Percentiles rank a stretch among this genome's conserved stretches.
These are phyloP conservation scores for Diprion similis DNA, from an alignment of 1,140 invertebrate genomes.

Conservation along the genomic window DNA sequence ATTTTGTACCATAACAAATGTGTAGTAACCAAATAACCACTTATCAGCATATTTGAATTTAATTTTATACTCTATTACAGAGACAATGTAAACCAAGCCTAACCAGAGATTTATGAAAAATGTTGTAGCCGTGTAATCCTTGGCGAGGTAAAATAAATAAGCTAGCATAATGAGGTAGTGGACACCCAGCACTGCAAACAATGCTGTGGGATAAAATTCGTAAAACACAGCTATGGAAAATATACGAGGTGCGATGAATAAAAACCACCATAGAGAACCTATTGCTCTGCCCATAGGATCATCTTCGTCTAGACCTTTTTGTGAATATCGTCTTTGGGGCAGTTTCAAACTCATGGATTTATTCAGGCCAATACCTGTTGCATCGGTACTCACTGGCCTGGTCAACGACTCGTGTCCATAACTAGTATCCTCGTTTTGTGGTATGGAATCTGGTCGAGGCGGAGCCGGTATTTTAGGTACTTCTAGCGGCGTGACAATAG, in stretches of 20 bases:
- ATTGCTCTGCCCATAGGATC: constrained; percentile 71
- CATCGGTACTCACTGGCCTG: not conserved
- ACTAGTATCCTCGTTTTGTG: constrained; percentile 25
- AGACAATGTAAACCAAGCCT: constrained; percentile 74
- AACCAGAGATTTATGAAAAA: constrained; percentile 69
- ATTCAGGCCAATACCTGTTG: not conserved
- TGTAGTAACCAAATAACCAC: constrained; percentile 71
- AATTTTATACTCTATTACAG: constrained; percentile 77
- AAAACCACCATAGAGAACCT: constrained; percentile 75
- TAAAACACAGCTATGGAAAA: constrained; percentile 73
- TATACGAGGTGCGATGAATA: constrained; percentile 72
- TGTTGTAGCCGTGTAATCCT: constrained; percentile 63
- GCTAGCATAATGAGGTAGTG: constrained; percentile 69
- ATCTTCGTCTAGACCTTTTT: constrained; percentile 71
- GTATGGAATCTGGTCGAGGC: constrained; percentile 54
- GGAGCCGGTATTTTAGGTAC: constrained; percentile 56
- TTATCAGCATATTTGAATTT: constrained; percentile 73
- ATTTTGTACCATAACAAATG: constrained; percentile 71
- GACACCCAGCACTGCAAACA: constrained; percentile 63
- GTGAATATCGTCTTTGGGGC: constrained; percentile 45
- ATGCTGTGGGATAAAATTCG: constrained; percentile 69
- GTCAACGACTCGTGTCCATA: constrained; percentile 21
- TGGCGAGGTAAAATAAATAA: constrained; percentile 66
- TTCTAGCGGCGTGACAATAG: constrained; percentile 48
- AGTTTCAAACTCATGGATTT: constrained; percentile 35